These are phyloP conservation scores for Synanthedon tipuliformis DNA, from an alignment of 2,888 invertebrate species.

Conservation along the genomic window DNA sequence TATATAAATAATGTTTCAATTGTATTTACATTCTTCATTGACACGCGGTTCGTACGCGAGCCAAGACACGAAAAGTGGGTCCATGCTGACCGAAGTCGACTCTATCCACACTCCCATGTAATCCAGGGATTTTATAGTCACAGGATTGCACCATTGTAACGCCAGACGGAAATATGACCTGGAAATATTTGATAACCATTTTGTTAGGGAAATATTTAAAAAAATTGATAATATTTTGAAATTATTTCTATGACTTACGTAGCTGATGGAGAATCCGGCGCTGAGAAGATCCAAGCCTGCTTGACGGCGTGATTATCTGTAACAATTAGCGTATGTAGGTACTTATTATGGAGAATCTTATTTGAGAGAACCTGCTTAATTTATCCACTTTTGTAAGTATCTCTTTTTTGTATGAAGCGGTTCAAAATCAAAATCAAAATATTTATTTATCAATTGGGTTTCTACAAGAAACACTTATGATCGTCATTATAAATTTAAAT, in stretches of 20 bases:
- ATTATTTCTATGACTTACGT: conserved; percentile 25
- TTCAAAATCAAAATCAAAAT: no score
- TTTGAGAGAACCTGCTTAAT: no score
- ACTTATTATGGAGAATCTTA: neutral
- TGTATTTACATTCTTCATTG: neutral
- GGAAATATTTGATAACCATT: conserved; percentile 2
- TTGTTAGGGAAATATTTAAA: no score
- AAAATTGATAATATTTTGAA: no score
- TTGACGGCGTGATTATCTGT: conserved; percentile 26
- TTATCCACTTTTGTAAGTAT: no score
- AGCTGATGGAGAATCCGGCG: conserved; percentile 34
- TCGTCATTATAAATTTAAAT: no score
- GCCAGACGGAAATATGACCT: conserved; percentile 40
- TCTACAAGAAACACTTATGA: no score
- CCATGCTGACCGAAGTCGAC: conserved; percentile 47
- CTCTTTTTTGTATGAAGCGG: no score
- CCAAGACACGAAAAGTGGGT: conserved; percentile 76
- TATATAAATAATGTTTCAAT: neutral
- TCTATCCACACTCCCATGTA: conserved; percentile 43
- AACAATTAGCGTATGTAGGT: conserved; percentile 1
- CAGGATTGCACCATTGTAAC: conserved; percentile 31
- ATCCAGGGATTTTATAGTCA: conserved; percentile 21
- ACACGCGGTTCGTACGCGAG: conserved; percentile 63
- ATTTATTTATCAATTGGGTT: no score
- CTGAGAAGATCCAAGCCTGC: conserved; percentile 54